A percentile compares a stretch with the other conserved stretches of the same genome.
These are phyloP conservation scores for Tyria jacobaeae DNA, from an alignment of 2,888 invertebrate species.

Conservation along the genomic window DNA sequence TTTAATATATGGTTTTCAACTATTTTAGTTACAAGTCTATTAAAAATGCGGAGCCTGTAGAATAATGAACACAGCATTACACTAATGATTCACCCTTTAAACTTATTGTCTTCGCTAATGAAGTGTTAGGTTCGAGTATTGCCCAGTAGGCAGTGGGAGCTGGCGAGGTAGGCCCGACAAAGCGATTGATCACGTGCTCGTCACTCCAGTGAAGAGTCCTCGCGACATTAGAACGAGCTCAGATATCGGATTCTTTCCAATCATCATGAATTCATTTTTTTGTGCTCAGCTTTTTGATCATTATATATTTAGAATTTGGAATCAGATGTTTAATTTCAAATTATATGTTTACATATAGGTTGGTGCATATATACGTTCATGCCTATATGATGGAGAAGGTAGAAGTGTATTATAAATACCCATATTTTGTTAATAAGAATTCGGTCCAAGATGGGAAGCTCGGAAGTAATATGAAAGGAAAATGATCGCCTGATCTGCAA, in stretches of 20 bases:
- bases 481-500: too few relatives aligned
- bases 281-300: constrained; percentile 18
- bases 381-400: too few relatives aligned
- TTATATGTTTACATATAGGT: background rate
- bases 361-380: too few relatives aligned
- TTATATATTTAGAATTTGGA: constrained; percentile 8
- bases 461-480: too few relatives aligned
- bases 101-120: constrained; percentile 36
- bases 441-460: too few relatives aligned
- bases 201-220: constrained; percentile 35
- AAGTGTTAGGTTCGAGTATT: constrained; percentile 36
- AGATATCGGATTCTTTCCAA: constrained; percentile 32
- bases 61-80: constrained; percentile 4
- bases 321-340: background rate
- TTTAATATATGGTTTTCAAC: too few relatives aligned
- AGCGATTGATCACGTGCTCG: constrained; percentile 68
- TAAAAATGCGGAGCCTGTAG: background rate
- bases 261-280: constrained; percentile 39
- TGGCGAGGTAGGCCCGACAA: constrained; percentile 50
- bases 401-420: too few relatives aligned
- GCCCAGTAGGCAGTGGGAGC: constrained; percentile 34
- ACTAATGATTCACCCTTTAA: constrained; percentile 11
- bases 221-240: constrained; percentile 41
- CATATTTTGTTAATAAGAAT: too few relatives aligned
- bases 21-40: background rate